These are phyloP conservation scores for Emydocephalus ijimae DNA, from an alignment of 2,113 vertebrate genomes.

Conservation along the genomic window DNA sequence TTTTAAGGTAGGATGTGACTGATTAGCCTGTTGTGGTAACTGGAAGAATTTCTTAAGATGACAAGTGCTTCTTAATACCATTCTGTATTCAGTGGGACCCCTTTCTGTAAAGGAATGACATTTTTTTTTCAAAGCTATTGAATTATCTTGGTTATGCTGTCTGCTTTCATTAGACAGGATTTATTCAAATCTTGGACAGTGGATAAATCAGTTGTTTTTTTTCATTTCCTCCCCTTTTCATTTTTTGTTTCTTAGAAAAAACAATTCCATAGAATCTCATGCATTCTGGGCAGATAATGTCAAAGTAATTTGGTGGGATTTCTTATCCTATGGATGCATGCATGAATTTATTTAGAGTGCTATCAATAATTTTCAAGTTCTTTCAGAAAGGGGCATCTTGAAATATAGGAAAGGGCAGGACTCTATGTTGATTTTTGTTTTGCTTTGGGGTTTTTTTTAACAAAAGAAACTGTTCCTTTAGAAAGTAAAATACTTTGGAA, in stretches of 20 bases:
- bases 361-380: background rate
- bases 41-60: background rate
- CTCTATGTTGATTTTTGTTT: background rate
- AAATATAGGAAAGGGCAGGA: background rate
- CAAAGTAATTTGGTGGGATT: background rate
- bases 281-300: background rate
- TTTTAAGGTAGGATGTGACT: background rate
- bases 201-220: background rate
- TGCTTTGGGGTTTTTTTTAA: background rate
- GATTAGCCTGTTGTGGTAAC: background rate
- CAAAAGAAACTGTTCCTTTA: background rate
- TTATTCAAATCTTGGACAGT: background rate
- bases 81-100: background rate
- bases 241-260: background rate
- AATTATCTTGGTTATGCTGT: background rate
- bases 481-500: background rate
- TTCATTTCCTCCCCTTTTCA: background rate
- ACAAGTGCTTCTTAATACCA: background rate
- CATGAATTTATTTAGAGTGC: background rate
- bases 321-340: background rate
- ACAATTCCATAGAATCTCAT: background rate
- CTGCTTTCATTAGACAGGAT: background rate
- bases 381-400: background rate
- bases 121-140: background rate
- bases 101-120: background rate